Base-by-base conservation (phyloP, 1,140 invertebrate species). In the Hydropsyche tenuis region DNA sequence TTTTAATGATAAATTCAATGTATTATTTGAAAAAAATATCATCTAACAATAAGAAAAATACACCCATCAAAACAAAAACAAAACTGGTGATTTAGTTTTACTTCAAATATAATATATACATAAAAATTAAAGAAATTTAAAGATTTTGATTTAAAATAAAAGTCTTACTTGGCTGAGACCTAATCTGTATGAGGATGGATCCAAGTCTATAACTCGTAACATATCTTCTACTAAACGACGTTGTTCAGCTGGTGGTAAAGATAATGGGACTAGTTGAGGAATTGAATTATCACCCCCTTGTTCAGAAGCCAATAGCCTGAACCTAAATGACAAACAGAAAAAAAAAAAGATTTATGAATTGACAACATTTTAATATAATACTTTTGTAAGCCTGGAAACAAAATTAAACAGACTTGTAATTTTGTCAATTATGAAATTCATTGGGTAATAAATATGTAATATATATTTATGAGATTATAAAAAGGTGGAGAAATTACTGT, bases 81-180 rank as follows among this genome's bases (percentile, higher is more conserved):
- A n/a, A n/a, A n/a, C n/a, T n/a, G n/a, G n/a, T n/a, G n/a, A n/a
- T n/a, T n/a, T n/a, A n/a, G n/a, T n/a, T n/a, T n/a, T n/a, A n/a
- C n/a, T n/a, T n/a, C n/a, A n/a, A n/a, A n/a, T n/a, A n/a, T n/a
- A n/a, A n/a, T n/a, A n/a, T n/a, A n/a, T n/a, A n/a, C n/a, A n/a
- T n/a, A n/a, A n/a, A n/a, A n/a, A n/a, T n/a, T n/a, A n/a, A n/a
- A n/a, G n/a, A n/a, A n/a, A n/a, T n/a, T n/a, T n/a, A n/a, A n/a
- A n/a, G n/a, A n/a, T n/a, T n/a, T n/a, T n/a, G n/a, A n/a, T n/a
- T n/a, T n/a, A 37, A 37, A 37, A 37, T 4, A 18, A 5, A 51
- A 76, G 45, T 20, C 90, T 88, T 84, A 97, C 95, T 89, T 96
- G 94, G 84, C 94, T 96, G 60, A 96, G 87, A 12, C 96, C 96